Conservation (phyloP, 2,888 invertebrate species). For the Listrodromus nycthemerus region DNA sequence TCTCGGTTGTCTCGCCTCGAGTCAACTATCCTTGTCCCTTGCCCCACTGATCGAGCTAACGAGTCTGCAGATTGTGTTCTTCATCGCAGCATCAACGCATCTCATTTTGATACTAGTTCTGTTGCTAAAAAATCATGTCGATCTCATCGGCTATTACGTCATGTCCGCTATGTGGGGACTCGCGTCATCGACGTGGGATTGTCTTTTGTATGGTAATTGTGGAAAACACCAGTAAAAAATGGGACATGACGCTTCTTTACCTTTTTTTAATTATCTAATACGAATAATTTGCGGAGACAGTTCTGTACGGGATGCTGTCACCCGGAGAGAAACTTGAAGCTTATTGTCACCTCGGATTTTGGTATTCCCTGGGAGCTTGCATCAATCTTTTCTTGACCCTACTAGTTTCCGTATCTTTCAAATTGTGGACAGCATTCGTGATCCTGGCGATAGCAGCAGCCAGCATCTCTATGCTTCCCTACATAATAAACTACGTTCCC, state of each 20-base stretch:
- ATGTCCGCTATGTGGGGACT: slow-evolving; percentile 60
- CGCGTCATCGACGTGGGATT: slow-evolving; percentile 64
- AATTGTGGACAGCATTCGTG: slow-evolving; percentile 55
- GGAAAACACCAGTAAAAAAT: background rate
- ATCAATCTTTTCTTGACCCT: slow-evolving; percentile 41
- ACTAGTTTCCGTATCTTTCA: slow-evolving; percentile 47
- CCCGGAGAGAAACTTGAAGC: slow-evolving; percentile 57
- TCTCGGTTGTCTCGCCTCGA: slow-evolving; percentile 53
- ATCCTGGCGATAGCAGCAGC: slow-evolving; percentile 23
- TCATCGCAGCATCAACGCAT: slow-evolving; percentile 38
- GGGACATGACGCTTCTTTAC: background rate
- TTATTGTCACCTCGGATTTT: slow-evolving; percentile 62
- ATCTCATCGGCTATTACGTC: slow-evolving; percentile 54
- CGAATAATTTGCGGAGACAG: slow-evolving; percentile 13
- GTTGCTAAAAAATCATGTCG: slow-evolving; percentile 38
- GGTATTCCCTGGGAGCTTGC: slow-evolving; percentile 58
- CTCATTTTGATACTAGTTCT: slow-evolving; percentile 54
- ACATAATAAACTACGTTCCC: slow-evolving; percentile 39
- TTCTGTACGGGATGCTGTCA: slow-evolving; percentile 59
- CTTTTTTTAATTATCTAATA: slow-evolving; percentile 21
- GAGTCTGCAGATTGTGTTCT: slow-evolving; percentile 53
- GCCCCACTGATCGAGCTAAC: slow-evolving; percentile 54
- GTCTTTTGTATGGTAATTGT: slow-evolving; percentile 55
- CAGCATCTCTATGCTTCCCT: slow-evolving; percentile 52
- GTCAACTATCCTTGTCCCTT: slow-evolving; percentile 60